Evolutionary conservation across 2,888 invertebrate genomes (phyloP).

Genomic region (Ornithoptera priamus): DNA sequence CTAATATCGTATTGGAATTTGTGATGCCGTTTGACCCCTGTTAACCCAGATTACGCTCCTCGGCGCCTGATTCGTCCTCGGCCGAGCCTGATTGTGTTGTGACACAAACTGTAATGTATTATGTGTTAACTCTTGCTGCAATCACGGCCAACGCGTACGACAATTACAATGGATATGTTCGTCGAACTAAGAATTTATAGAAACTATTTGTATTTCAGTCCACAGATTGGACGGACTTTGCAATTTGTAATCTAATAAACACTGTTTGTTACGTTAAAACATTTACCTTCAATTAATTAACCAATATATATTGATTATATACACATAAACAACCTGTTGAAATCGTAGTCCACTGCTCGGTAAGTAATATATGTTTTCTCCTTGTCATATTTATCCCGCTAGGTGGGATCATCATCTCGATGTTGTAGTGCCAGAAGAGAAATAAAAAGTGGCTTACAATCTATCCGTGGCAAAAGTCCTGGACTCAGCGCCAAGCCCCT

Average conservation of each 20-base stretch:
- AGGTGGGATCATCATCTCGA: too few species aligned
- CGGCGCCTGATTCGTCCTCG: conserved; percentile 80
- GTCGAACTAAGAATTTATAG: conserved; percentile 70
- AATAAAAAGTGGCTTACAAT: too few species aligned
- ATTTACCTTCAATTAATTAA: background rate
- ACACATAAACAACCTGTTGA: background rate
- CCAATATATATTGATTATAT: background rate
- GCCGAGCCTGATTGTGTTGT: conserved; percentile 78
- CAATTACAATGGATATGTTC: conserved; percentile 75
- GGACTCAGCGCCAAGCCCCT: too few species aligned
- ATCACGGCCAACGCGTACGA: conserved; percentile 74
- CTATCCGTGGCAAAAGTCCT: too few species aligned
- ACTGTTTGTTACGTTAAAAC: background rate
- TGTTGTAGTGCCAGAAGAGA: too few species aligned
- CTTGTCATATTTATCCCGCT: too few species aligned
- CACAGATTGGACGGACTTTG: background rate
- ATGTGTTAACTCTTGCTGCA: conserved; percentile 80
- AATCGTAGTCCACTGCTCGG: too few species aligned
- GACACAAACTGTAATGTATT: conserved; percentile 81
- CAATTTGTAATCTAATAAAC: background rate
- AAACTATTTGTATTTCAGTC: conserved; percentile 40
- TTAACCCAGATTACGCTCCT: conserved; percentile 86
- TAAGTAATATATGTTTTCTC: too few species aligned
- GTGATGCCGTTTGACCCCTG: conserved; percentile 86
- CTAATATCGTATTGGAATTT: conserved; percentile 84